Evolutionary conservation across 23 tunicate genomes (phyloP).

Genomic region (Trididemnum nubilum): DNA sequence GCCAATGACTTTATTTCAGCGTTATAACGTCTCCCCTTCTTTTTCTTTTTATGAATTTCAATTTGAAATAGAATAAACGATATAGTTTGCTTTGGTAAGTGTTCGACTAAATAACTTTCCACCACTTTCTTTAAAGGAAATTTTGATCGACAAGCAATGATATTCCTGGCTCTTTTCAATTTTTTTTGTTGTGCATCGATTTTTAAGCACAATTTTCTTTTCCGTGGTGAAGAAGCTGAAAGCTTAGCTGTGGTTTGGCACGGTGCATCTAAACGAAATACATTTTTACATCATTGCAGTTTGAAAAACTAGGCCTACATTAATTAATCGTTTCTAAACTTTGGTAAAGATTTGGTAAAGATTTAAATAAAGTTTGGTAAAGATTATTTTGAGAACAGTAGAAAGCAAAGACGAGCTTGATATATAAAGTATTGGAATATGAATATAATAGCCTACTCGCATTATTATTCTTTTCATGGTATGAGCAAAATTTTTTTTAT

Average conservation of each 20-base stretch:
- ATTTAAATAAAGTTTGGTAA: no score
- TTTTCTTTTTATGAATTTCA: no score
- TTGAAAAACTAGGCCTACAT: no score
- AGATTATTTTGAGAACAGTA: no score
- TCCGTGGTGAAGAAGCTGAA: background rate
- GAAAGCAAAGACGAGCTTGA: no score
- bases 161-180: background rate
- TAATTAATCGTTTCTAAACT: no score
- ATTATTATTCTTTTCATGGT: no score
- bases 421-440: no score
- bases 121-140: background rate
- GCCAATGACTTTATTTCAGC: background rate
- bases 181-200: background rate
- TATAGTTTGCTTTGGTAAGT: background rate
- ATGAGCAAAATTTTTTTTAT: no score
- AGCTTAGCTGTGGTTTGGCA: background rate
- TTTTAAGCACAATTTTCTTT: background rate
- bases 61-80: background rate
- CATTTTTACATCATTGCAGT: no score
- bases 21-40: background rate
- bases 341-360: no score
- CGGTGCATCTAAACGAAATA: background rate
- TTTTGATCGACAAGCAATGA: background rate
- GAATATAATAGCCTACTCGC: no score
- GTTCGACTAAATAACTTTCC: background rate